Base-by-base conservation (phyloP, 2,113 vertebrate species). In the Murina feae region DNA sequence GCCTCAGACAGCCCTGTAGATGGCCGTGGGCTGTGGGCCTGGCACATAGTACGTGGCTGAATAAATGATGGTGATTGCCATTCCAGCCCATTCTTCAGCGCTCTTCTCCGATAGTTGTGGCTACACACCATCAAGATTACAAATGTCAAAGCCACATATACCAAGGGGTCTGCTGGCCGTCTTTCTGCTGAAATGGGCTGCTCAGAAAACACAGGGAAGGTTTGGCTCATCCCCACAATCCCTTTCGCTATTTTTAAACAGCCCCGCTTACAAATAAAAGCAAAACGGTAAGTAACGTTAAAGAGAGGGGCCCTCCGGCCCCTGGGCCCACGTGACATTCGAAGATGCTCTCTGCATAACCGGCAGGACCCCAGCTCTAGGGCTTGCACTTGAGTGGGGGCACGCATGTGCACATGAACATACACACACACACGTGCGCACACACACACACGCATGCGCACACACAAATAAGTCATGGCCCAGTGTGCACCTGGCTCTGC, bases 361-460 rank as follows among this genome's bases (percentile, higher is more conserved):
- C 71, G 9, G 85, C 11, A 20, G 42, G 35, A 35, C 39, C 17
- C 65, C 1, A 9, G 47, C 47, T 63, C 71, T 2, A 11, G 60
- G 60, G n/a, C 21, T 30, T 3, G 21, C 6, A 16, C 20, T 8
- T 3, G 30, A 20, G 32, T 16, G 49, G 65, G 14, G 9, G 6
- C 10, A 2, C 16, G 6, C 16, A 0, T 0, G 0, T 14, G 0
- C 21, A 1, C 14, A 0, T 13, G 0, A 1, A 0, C 63, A 1
- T 32, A 17, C 32, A 4, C 9, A 12, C 9, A 0, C 18, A 10
- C 11, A 9, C 12, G 5, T 44, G 42, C 42, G n/a, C n/a, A 17
- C n/a, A 5, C 51, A 16, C 51, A 30, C 51, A 21, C 14, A 11
- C 37, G 16, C 47, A 18, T 21, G 5, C n/a, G n/a, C 16, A 1